phyloP scores from a whole-genome alignment of 64 coral and sea anemone species.

The Montipora foliosa region DNA sequence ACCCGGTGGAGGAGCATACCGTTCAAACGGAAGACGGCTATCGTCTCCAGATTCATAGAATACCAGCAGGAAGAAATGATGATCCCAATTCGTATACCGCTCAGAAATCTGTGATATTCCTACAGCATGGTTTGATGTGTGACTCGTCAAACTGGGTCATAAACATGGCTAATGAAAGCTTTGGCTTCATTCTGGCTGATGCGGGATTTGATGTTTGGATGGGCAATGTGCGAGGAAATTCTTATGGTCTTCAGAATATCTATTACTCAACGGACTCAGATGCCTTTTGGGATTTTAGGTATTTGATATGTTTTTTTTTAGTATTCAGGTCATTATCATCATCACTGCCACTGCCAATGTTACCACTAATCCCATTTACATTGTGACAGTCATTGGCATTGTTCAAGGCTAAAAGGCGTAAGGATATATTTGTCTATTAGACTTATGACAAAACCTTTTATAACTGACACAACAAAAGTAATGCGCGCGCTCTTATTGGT shows the following conservation, averaged over 20 bases:
- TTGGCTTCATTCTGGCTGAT: slow-evolving; percentile 89
- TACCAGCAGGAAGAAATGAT: slow-evolving; percentile 68
- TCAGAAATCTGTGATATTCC: slow-evolving; percentile 51
- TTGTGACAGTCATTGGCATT: too few relatives aligned
- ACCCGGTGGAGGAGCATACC: slow-evolving; percentile 86
- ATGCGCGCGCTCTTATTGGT: too few relatives aligned
- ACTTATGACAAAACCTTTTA: too few relatives aligned
- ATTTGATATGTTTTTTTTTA: background rate
- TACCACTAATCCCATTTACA: too few relatives aligned
- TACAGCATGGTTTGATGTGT: slow-evolving; percentile 78
- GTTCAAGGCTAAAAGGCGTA: too few relatives aligned
- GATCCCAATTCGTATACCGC: background rate
- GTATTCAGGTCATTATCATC: too few relatives aligned
- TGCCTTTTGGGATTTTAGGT: slow-evolving; percentile 97
- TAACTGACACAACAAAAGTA: too few relatives aligned
- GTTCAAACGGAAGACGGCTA: slow-evolving; percentile 89
- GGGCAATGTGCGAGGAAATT: slow-evolving; percentile 90
- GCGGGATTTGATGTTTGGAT: slow-evolving; percentile 91
- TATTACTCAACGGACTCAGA: slow-evolving; percentile 73
- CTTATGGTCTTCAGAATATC: slow-evolving; percentile 71
- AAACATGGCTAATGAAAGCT: slow-evolving; percentile 77
- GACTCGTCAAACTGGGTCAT: slow-evolving; percentile 78
- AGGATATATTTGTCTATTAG: too few relatives aligned
- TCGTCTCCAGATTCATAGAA: slow-evolving; percentile 79
- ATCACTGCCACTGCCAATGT: too few relatives aligned